Percentiles rank a stretch among this genome's conserved stretches.
Evolutionary conservation across 2,113 vertebrate genomes (phyloP).

Genomic region (Pimephales promelas): DNA sequence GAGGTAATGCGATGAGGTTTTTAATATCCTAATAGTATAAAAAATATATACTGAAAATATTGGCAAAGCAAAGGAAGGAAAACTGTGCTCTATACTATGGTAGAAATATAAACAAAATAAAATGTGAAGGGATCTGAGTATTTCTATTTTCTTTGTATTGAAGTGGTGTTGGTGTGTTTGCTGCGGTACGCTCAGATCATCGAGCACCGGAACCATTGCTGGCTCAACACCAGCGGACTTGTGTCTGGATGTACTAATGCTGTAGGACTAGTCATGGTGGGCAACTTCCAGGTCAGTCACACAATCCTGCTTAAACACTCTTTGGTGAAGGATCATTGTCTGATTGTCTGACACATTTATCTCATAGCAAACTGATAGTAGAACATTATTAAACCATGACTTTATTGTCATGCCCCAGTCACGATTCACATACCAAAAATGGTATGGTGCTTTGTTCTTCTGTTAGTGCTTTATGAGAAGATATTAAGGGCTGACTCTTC

Average conservation of each 20-base stretch:
- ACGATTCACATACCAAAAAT: not conserved
- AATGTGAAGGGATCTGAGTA: not conserved
- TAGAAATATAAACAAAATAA: not conserved
- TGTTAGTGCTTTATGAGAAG: not conserved
- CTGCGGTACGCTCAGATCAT: slow-evolving; percentile 90
- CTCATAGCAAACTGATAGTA: too few relatives aligned
- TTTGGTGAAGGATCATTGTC: not conserved
- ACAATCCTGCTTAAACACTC: too few relatives aligned
- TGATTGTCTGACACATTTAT: not conserved
- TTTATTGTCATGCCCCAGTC: not conserved
- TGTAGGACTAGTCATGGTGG: slow-evolving; percentile 85
- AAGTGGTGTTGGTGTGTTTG: slow-evolving; percentile 89
- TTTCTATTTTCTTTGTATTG: slow-evolving; percentile 25
- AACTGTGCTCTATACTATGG: not conserved
- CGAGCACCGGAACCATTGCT: slow-evolving; percentile 84
- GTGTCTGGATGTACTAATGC: slow-evolving; percentile 87
- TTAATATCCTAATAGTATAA: not conserved
- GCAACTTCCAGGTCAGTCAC: slow-evolving; percentile 87
- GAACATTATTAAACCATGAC: too few relatives aligned
- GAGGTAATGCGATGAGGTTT: not conserved
- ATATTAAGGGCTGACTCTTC: not conserved
- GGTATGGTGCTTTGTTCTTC: not conserved
- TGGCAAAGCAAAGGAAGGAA: not conserved
- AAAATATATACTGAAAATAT: not conserved
- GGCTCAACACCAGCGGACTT: slow-evolving; percentile 87